phyloP scores from a whole-genome alignment of 2,113 vertebrate species.

The Caloenas nicobarica region DNA sequence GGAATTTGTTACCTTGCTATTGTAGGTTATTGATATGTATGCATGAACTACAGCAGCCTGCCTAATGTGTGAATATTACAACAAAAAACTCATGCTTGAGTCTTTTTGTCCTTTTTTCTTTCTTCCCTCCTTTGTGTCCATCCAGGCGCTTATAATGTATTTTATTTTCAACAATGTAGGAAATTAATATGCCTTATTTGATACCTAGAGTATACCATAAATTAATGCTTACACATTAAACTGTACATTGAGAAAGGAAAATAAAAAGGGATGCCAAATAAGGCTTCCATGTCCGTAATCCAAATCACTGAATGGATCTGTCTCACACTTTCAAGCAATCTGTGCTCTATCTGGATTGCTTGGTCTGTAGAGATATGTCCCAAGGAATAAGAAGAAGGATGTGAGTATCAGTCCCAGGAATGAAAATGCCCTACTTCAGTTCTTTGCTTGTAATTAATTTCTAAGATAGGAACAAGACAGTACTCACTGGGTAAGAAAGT shows the following conservation, averaged over 20 bases:
- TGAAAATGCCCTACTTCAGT: neutral
- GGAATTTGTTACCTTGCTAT: neutral
- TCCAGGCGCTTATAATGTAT: neutral
- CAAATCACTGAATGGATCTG: neutral
- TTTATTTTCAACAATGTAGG: neutral
- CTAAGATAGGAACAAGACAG: neutral
- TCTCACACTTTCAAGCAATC: neutral
- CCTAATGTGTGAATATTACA: neutral
- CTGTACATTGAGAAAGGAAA: neutral
- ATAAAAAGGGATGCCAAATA: neutral
- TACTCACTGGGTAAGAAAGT: neutral
- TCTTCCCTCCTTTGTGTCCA: neutral
- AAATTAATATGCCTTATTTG: neutral
- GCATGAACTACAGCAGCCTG: neutral
- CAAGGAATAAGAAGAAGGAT: neutral
- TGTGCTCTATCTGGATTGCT: neutral
- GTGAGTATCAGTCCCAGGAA: neutral
- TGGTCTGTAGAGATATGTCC: neutral
- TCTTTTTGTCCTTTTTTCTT: neutral
- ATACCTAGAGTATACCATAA: neutral
- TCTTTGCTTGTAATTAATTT: neutral
- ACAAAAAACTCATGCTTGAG: neutral
- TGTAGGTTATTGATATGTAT: neutral
- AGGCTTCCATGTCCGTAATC: neutral
- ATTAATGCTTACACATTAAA: neutral